Evolutionary conservation across 30 jellyfish, hydroid and myxozoan genomes (phyloP).

Genomic region (Rhopilema esculentum): DNA sequence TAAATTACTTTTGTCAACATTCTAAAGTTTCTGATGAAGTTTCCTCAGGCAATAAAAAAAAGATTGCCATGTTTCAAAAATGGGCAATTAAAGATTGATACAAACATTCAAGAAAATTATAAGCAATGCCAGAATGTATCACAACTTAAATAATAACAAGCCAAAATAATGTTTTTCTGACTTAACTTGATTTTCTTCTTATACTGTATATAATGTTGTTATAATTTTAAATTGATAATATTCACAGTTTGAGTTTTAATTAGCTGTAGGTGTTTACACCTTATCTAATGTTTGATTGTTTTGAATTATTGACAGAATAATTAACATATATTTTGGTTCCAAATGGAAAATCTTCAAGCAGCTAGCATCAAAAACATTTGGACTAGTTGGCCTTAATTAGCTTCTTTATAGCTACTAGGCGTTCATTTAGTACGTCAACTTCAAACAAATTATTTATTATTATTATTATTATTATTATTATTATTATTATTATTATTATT

Average conservation of each 20-base stretch:
- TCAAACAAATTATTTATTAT: too few species aligned
- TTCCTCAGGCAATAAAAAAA: slow-evolving; percentile 1
- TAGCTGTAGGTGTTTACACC: not conserved
- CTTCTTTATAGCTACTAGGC: too few species aligned
- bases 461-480: too few species aligned
- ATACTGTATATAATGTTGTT: not conserved
- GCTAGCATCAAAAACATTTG: too few species aligned
- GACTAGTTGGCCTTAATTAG: too few species aligned
- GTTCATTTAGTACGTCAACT: too few species aligned
- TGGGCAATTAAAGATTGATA: not conserved
- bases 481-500: too few species aligned
- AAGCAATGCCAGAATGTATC: not conserved
- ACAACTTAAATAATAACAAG: not conserved
- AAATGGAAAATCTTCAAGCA: too few species aligned
- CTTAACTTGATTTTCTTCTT: not conserved
- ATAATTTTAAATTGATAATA: too few species aligned
- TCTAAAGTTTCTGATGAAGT: not conserved
- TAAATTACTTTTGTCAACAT: not conserved
- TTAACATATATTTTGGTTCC: too few species aligned
- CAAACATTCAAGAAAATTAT: not conserved
- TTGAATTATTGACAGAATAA: too few species aligned
- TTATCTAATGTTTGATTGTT: too few species aligned
- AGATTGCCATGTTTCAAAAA: not conserved
- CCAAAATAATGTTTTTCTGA: not conserved
- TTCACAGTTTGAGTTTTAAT: not conserved